phyloP scores from a whole-genome alignment of 2,113 vertebrate genomes.

The Petaurus breviceps region DNA sequence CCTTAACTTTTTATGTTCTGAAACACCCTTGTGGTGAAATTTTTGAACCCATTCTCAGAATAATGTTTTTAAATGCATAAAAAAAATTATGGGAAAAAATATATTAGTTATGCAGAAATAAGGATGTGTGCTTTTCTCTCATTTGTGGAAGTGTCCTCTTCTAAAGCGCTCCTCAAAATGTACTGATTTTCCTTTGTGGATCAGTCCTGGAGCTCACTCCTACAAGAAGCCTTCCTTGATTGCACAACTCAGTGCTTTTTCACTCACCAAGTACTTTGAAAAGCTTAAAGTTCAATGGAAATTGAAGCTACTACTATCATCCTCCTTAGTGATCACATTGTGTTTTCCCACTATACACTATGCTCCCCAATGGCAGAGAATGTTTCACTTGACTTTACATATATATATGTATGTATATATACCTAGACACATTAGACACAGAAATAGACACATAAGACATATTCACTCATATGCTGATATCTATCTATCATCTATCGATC shows the following conservation, averaged over 20 bases:
- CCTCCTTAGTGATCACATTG: neutral
- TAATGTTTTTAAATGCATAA: neutral
- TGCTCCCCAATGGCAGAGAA: neutral
- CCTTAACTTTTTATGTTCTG: neutral
- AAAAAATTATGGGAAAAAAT: neutral
- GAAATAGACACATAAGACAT: no score
- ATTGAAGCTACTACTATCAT: neutral
- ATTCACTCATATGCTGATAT: no score
- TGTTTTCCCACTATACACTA: neutral
- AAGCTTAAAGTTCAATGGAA: neutral
- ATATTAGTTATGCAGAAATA: neutral
- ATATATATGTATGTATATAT: no score
- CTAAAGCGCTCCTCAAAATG: neutral
- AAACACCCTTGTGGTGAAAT: neutral
- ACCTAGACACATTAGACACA: no score
- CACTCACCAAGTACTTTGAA: neutral
- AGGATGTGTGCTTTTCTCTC: neutral
- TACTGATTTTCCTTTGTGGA: neutral
- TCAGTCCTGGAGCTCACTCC: neutral
- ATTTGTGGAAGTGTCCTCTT: neutral
- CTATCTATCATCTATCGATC: no score
- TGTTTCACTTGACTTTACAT: neutral
- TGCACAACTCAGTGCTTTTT: neutral
- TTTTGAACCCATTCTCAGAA: neutral
- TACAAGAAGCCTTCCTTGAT: neutral